A percentile compares a stretch with the other conserved stretches of the same genome.
phyloP scores from a whole-genome alignment of 2,113 vertebrate genomes.

The Vimba vimba region DNA sequence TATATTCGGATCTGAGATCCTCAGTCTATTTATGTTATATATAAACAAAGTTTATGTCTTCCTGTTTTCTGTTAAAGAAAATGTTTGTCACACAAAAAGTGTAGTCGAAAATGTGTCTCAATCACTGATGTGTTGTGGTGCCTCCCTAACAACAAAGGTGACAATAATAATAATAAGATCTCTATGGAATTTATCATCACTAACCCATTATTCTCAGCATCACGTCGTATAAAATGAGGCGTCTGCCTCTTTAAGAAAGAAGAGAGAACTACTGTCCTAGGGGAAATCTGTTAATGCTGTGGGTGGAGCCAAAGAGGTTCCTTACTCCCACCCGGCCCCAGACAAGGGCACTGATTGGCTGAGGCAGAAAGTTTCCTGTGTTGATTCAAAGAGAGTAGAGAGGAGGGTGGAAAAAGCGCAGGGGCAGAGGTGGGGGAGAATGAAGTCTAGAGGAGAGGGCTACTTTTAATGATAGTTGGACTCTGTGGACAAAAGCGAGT shows the following conservation, averaged over 20 bases:
- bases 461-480: constrained; percentile 31
- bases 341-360: constrained; percentile 73
- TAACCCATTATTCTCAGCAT: not conserved
- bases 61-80: not conserved
- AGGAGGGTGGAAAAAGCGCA: constrained; percentile 5
- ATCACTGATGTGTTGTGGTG: constrained; percentile 20
- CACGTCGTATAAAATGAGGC: not conserved
- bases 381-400: constrained; percentile 79
- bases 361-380: constrained; percentile 78
- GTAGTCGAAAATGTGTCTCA: not conserved
- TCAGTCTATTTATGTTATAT: not conserved
- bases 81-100: not conserved
- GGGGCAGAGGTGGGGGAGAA: constrained; percentile 28
- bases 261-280: constrained; percentile 22
- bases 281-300: constrained; percentile 46
- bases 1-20: not conserved
- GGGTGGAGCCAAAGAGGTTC: constrained; percentile 55
- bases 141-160: constrained; percentile 38
- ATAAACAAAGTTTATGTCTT: not conserved
- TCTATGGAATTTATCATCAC: constrained; percentile 28
- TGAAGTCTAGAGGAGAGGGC: constrained; percentile 45
- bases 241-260: constrained; percentile 69
- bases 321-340: constrained; percentile 54
- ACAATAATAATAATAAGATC: constrained; percentile 36
- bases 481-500: constrained; percentile 23